A percentile compares a stretch with the other conserved stretches of the same genome.
Conservation (phyloP, 2,113 vertebrate species). For the Bubo blakistoni region DNA sequence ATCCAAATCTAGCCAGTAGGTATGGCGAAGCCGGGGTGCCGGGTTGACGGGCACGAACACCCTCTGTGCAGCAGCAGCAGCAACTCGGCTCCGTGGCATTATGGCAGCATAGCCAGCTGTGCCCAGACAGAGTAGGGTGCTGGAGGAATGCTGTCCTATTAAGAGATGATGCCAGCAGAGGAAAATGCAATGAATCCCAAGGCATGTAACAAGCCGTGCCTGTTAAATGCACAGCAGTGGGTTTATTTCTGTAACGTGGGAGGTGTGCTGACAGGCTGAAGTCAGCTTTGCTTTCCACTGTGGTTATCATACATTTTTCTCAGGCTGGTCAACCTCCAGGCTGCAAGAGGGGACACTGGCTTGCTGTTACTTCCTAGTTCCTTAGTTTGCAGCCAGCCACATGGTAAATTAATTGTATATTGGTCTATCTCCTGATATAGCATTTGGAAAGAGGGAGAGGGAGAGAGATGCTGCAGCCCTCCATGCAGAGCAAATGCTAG, state of each 20-base stretch:
- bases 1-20: background rate
- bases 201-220: background rate
- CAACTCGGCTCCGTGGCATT: background rate
- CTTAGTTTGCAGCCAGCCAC: background rate
- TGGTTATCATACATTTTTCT: background rate
- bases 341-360: background rate
- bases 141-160: background rate
- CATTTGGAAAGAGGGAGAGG: background rate
- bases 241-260: background rate
- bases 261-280: background rate
- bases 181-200: background rate
- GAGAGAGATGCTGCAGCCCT: background rate
- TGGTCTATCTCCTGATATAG: background rate
- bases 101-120: background rate
- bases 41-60: rapidly evolving
- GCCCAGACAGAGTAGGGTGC: background rate
- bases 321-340: background rate
- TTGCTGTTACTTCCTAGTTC: background rate
- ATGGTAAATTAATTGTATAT: background rate
- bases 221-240: background rate
- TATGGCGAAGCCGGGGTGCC: background rate
- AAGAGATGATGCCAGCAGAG: background rate
- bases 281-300: background rate
- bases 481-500: background rate
- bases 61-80: background rate